phyloP scores from a whole-genome alignment of 2,797 vertebrate species.

The Tenualosa ilisha region DNA sequence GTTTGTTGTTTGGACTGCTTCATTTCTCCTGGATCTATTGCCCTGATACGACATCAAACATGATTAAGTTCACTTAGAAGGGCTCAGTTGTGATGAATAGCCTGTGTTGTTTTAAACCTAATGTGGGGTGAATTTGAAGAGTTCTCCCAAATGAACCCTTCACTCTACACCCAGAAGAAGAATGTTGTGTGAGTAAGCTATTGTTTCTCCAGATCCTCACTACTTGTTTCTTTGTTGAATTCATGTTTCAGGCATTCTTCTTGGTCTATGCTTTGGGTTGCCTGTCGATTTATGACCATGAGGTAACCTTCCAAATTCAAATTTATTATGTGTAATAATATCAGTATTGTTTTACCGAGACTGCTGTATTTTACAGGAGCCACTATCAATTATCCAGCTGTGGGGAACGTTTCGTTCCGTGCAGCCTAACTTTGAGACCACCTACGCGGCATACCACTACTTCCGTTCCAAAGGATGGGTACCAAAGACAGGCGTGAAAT shows the following conservation, averaged over 20 bases:
- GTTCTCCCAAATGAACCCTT: neutral
- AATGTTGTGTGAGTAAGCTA: neutral
- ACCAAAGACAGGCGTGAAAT: conserved; percentile 91
- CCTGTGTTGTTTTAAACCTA: neutral
- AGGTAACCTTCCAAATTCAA: conserved; percentile 72
- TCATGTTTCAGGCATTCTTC: conserved; percentile 85
- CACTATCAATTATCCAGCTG: conserved; percentile 80
- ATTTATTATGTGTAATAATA: neutral
- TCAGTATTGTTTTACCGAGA: neutral
- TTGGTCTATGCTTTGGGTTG: conserved; percentile 90
- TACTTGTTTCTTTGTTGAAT: neutral
- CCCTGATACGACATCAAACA: conserved; percentile 14
- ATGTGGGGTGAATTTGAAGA: neutral
- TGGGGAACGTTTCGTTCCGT: conserved; percentile 79
- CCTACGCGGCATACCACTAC: conserved; percentile 88
- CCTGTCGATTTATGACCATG: conserved; percentile 78
- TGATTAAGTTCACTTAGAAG: neutral
- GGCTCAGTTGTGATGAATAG: neutral
- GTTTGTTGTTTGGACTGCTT: neutral
- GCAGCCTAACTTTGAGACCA: conserved; percentile 79
- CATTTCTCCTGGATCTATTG: conserved; percentile 29
- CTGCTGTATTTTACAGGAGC: conserved; percentile 71
- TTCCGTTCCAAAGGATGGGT: conserved; percentile 93
- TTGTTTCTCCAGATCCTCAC: neutral
- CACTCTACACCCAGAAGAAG: neutral